phyloP scores from a whole-genome alignment of 2,888 invertebrate species.

The Meandrusa payeni region DNA sequence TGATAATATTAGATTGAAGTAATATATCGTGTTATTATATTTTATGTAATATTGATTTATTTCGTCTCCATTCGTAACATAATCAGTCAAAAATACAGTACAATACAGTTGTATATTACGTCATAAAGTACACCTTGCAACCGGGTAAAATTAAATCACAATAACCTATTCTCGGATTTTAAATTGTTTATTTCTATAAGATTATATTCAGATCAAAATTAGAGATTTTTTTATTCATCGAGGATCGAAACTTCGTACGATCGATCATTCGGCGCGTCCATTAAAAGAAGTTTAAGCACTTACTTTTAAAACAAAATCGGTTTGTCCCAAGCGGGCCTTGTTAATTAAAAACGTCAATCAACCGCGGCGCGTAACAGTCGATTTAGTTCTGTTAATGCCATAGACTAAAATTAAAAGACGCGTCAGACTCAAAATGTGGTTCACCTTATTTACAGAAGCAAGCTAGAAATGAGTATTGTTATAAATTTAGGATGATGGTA shows the following conservation, averaged over 20 bases:
- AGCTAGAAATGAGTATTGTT: background rate
- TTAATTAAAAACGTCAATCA: slow-evolving; percentile 75
- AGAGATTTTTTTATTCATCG: slow-evolving; percentile 22
- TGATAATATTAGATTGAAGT: too few relatives aligned
- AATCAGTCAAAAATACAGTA: too few relatives aligned
- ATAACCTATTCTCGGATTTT: too few relatives aligned
- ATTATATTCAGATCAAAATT: too few relatives aligned
- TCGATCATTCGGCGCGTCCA: slow-evolving; percentile 46
- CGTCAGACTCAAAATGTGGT: slow-evolving; percentile 19
- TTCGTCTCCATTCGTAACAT: too few relatives aligned
- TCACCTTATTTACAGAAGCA: slow-evolving; percentile 12
- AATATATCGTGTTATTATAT: too few relatives aligned
- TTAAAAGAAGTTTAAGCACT: slow-evolving; percentile 35
- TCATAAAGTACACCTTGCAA: too few relatives aligned
- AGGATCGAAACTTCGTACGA: slow-evolving; percentile 34
- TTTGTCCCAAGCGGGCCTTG: slow-evolving; percentile 44
- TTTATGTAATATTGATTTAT: too few relatives aligned
- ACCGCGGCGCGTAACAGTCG: slow-evolving; percentile 37
- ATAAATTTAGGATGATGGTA: background rate
- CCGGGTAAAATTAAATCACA: too few relatives aligned
- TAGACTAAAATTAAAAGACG: slow-evolving; percentile 40
- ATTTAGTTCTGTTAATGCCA: slow-evolving; percentile 45
- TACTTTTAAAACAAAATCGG: slow-evolving; percentile 40
- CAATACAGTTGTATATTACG: too few relatives aligned
- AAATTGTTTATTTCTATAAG: too few relatives aligned